Percentiles rank a stretch among this genome's conserved stretches.
Evolutionary conservation across 2,888 invertebrate species (phyloP).

Genomic region (Papilio protenor): DNA sequence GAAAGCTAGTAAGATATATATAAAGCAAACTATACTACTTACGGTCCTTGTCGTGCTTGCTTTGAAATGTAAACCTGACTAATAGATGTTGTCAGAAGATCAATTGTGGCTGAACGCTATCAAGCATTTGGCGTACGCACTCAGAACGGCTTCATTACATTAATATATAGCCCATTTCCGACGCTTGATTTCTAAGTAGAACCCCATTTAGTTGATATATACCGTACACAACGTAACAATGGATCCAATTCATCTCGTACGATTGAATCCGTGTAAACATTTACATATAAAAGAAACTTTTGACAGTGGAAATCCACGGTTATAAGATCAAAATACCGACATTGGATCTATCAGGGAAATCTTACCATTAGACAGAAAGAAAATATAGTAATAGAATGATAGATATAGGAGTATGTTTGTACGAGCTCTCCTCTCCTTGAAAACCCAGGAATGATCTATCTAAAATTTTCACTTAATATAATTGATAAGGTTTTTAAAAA

Average conservation of each 20-base stretch:
- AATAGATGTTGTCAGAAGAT: constrained; percentile 25
- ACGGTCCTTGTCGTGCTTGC: background rate
- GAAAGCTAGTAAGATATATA: no score
- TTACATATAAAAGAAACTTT: background rate
- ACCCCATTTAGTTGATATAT: constrained; percentile 20
- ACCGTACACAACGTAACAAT: constrained; percentile 3
- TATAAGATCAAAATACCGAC: background rate
- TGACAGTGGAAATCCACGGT: background rate
- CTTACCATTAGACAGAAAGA: background rate
- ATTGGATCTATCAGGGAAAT: background rate
- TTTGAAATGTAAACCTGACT: constrained; percentile 20
- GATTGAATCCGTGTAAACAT: background rate
- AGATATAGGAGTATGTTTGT: no score
- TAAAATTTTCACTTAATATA: background rate
- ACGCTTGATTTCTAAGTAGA: constrained; percentile 17
- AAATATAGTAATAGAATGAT: background rate
- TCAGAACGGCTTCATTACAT: constrained; percentile 27
- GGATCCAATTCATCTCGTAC: background rate
- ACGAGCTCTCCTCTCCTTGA: background rate
- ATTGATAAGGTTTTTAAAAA: background rate
- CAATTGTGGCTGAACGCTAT: constrained; percentile 23
- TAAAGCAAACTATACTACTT: background rate
- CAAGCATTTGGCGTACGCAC: constrained; percentile 7
- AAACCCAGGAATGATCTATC: background rate
- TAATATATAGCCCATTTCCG: constrained; percentile 21